Evolutionary conservation across 2,888 invertebrate species (phyloP).

Genomic region (Nemurella pictetii): DNA sequence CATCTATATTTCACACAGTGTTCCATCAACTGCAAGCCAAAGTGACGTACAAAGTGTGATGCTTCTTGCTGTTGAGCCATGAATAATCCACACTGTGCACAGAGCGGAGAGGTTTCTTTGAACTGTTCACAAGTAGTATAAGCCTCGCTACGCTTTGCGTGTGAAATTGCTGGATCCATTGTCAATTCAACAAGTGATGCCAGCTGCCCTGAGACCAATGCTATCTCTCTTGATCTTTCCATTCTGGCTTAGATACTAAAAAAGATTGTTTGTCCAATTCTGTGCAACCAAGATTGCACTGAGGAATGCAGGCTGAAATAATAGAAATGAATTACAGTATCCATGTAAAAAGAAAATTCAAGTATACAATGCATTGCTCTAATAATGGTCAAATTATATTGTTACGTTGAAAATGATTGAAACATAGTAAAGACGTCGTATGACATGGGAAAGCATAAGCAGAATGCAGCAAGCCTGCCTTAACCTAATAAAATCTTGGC

Average conservation of each 20-base stretch:
- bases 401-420: background rate
- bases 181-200: constrained; percentile 81
- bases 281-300: background rate
- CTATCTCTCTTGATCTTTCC: constrained; percentile 31
- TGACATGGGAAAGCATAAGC: background rate
- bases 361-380: background rate
- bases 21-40: constrained; percentile 91
- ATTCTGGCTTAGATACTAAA: background rate
- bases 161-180: constrained; percentile 76
- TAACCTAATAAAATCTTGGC: background rate
- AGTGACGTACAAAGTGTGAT: constrained; percentile 81
- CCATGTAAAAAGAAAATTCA: background rate
- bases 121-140: constrained; percentile 64
- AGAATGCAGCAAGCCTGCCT: background rate
- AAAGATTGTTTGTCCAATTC: background rate
- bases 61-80: constrained; percentile 74
- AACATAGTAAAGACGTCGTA: too few relatives aligned
- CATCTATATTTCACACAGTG: constrained; percentile 91
- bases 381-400: too few relatives aligned
- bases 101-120: constrained; percentile 83
- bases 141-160: constrained; percentile 76
- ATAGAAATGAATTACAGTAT: background rate
- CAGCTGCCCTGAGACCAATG: constrained; percentile 68
- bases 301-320: background rate
- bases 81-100: constrained; percentile 83